phyloP scores from a whole-genome alignment of 2,113 vertebrate species.

The Albula goreensis region DNA sequence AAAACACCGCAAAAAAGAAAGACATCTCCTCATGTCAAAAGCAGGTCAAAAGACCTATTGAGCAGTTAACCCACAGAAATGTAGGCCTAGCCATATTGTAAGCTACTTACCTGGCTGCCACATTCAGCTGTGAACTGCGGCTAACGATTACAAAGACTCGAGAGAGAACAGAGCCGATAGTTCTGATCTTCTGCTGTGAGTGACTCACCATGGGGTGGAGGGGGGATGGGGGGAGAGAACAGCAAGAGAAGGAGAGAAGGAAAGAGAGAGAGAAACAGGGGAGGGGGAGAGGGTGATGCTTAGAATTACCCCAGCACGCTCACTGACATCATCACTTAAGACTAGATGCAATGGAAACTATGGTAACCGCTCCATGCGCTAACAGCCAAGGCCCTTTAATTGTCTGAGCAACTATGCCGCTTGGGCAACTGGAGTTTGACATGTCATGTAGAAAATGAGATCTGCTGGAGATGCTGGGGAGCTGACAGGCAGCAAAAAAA shows the following conservation, averaged over 20 bases:
- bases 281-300: conserved; percentile 60
- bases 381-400: conserved; percentile 76
- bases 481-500: conserved; percentile 41
- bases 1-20: background rate
- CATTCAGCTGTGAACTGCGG: conserved; percentile 25
- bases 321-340: conserved; percentile 76
- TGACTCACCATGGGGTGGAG: conserved; percentile 60
- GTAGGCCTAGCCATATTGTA: background rate
- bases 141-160: conserved; percentile 8
- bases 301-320: conserved; percentile 67
- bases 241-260: background rate
- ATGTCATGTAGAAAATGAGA: conserved; percentile 67
- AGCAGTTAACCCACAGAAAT: background rate
- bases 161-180: conserved; percentile 21
- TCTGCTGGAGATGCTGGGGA: conserved; percentile 49
- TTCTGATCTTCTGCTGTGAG: conserved; percentile 49
- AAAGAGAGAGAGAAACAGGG: conserved; percentile 26
- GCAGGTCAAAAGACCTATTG: background rate
- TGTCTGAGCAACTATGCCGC: conserved; percentile 77
- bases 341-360: conserved; percentile 75
- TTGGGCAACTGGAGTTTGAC: conserved; percentile 64
- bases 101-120: conserved; percentile 30
- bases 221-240: background rate
- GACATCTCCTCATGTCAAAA: background rate
- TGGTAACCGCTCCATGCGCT: conserved; percentile 74